Percentiles rank a stretch among this genome's conserved stretches.
These are phyloP conservation scores for Hemicordylus capensis DNA, from an alignment of 2,113 vertebrate species.

Conservation along the genomic window DNA sequence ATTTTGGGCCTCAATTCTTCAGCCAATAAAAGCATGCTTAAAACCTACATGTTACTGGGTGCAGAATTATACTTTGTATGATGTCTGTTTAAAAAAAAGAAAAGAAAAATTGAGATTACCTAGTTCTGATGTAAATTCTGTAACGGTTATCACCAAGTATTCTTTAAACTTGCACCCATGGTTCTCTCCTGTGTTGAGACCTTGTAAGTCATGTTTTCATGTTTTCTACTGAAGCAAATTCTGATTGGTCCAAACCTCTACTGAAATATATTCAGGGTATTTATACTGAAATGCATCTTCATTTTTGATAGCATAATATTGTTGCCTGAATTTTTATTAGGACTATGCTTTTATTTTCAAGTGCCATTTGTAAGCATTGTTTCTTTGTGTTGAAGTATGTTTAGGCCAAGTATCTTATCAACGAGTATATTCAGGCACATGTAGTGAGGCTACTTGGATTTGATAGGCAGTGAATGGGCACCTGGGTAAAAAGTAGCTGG, in stretches of 20 bases:
- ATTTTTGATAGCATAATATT: too few relatives aligned
- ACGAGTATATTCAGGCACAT: background rate
- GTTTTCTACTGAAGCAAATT: background rate
- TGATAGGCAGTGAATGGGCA: background rate
- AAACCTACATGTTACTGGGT: background rate
- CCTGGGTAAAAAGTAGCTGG: background rate
- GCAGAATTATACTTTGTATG: background rate
- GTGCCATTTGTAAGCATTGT: background rate
- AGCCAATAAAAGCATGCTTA: background rate
- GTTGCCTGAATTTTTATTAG: background rate
- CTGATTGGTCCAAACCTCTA: background rate
- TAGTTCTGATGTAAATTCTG: background rate
- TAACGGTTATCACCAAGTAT: background rate
- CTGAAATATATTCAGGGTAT: background rate
- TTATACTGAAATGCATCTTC: too few relatives aligned
- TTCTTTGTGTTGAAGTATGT: too few relatives aligned
- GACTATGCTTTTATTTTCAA: background rate
- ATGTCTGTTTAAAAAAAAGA: too few relatives aligned
- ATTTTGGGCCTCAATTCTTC: background rate
- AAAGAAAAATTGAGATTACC: background rate
- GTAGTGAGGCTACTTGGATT: background rate
- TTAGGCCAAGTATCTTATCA: background rate
- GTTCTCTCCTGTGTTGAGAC: slow-evolving; percentile 6
- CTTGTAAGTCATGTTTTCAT: background rate
- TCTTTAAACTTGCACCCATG: background rate